Conservation (phyloP, 2,888 invertebrate genomes). For the Nephrotoma guestfalica region DNA sequence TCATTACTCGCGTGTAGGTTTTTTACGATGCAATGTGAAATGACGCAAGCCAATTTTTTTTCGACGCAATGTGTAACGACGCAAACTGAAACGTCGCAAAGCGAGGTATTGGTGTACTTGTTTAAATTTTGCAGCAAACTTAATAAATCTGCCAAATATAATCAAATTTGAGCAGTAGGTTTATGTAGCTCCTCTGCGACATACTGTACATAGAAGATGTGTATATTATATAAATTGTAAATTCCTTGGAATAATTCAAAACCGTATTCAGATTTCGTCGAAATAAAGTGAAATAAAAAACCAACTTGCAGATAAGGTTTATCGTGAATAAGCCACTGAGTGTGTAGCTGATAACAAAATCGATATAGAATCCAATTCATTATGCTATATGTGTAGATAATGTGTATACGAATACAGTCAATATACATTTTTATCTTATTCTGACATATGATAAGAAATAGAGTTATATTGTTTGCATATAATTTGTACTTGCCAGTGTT, state of each 20-base stretch:
- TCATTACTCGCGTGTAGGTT: no score
- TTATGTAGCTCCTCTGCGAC: not conserved
- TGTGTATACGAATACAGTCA: not conserved
- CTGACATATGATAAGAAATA: not conserved
- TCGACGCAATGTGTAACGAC: no score
- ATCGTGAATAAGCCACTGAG: not conserved
- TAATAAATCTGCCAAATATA: not conserved
- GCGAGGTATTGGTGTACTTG: no score
- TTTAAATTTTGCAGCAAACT: not conserved
- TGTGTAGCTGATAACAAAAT: not conserved
- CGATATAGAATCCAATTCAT: not conserved
- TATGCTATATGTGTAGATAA: not conserved
- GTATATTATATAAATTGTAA: not conserved
- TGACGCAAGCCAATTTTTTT: no score
- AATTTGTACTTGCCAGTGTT: not conserved
- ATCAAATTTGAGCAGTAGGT: not conserved
- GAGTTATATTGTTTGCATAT: not conserved
- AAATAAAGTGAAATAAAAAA: not conserved
- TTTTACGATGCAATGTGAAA: no score
- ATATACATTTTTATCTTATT: not conserved
- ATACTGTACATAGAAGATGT: not conserved
- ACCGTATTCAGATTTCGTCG: not conserved
- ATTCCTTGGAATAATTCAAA: not conserved
- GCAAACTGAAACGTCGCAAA: no score
- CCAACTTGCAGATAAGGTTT: not conserved